phyloP scores from a whole-genome alignment of 2,797 vertebrate species.

The Arrhamphus sclerolepis region DNA sequence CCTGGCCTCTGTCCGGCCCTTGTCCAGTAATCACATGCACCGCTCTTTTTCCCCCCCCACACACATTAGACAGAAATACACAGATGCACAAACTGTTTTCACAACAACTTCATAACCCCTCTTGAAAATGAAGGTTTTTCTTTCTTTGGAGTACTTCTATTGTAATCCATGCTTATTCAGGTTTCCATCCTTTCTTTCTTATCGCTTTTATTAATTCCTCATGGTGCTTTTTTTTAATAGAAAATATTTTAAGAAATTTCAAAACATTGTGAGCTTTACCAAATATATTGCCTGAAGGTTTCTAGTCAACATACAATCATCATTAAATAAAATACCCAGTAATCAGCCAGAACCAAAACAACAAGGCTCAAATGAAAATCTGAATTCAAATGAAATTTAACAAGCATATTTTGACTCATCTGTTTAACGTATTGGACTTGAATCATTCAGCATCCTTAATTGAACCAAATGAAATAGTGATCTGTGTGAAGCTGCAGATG shows the following conservation, averaged over 20 bases:
- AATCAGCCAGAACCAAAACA: neutral
- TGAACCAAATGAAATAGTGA: neutral
- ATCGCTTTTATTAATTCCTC: constrained; percentile 39
- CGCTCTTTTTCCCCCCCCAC: constrained; percentile 68
- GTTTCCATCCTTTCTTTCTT: constrained; percentile 47
- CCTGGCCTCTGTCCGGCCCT: constrained; percentile 41
- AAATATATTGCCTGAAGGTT: neutral
- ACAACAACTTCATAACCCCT: constrained; percentile 25
- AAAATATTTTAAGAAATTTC: constrained; percentile 36
- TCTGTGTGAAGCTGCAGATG: too few species aligned
- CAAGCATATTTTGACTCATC: too few species aligned
- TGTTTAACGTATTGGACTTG: too few species aligned
- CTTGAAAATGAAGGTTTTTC: constrained; percentile 47
- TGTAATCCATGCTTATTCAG: constrained; percentile 46
- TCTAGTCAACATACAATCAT: too few species aligned
- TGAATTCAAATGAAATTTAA: neutral
- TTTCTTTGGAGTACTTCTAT: constrained; percentile 45
- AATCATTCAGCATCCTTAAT: too few species aligned
- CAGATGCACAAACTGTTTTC: constrained; percentile 20
- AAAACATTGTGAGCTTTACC: constrained; percentile 18
- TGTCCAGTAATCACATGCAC: constrained; percentile 68
- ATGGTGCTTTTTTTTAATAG: constrained; percentile 20
- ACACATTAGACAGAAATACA: constrained; percentile 41
- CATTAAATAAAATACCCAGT: neutral
- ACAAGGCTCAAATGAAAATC: neutral